phyloP scores from a whole-genome alignment of 2,797 vertebrate species.

The Liparis tanakae region DNA sequence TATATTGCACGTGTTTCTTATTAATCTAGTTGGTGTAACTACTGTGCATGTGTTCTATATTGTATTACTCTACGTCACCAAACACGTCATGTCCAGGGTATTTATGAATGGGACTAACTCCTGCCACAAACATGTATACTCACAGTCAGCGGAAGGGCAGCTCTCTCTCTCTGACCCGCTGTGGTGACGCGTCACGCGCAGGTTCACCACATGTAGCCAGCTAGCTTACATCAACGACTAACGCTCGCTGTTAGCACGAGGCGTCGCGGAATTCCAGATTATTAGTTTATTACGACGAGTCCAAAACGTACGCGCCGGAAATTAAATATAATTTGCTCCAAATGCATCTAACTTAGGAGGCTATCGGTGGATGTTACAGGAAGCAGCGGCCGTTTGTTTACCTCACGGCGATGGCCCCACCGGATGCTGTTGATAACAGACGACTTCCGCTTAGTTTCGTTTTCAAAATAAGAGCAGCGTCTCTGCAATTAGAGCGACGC shows the following conservation, averaged over 20 bases:
- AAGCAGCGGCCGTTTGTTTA: constrained; percentile 18
- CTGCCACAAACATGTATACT: background rate
- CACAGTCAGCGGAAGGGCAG: fast-evolving
- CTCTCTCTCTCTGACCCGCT: fast-evolving
- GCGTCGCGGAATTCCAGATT: background rate
- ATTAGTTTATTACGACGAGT: background rate
- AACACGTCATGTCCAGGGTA: background rate
- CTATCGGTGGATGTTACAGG: constrained; percentile 5
- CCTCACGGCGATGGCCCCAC: background rate
- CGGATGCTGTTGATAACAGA: background rate
- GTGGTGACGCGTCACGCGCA: no score
- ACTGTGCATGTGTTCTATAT: no score
- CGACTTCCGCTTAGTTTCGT: background rate
- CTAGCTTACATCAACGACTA: background rate
- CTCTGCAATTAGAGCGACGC: background rate
- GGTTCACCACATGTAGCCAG: background rate
- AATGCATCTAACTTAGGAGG: fast-evolving
- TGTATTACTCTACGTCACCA: background rate
- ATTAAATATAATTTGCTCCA: fast-evolving
- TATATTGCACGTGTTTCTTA: no score
- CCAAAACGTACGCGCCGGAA: fast-evolving
- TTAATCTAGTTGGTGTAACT: no score
- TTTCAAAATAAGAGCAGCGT: constrained; percentile 44
- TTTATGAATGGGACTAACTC: background rate
- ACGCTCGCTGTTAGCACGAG: background rate